Conservation (phyloP, 2,113 vertebrate species). For the Camelus bactrianus region DNA sequence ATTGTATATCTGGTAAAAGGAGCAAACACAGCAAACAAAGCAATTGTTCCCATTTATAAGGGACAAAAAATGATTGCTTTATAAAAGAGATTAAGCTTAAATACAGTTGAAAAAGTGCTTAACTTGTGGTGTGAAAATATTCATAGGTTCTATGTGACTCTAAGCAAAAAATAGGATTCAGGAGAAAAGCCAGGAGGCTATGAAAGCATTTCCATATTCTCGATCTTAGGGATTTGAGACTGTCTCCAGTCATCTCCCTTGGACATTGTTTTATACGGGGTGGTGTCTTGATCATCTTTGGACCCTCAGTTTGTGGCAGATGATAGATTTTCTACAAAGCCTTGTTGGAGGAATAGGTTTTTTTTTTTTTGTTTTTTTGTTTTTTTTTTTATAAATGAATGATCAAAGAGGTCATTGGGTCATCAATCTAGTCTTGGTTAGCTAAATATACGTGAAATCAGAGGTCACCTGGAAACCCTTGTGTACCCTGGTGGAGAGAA, state of each 20-base stretch:
- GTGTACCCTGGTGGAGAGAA: not conserved
- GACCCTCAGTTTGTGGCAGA: not conserved
- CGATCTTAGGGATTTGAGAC: conserved; percentile 5
- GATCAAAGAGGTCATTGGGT: not conserved
- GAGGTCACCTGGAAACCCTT: not conserved
- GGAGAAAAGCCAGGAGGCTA: not conserved
- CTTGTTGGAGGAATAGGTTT: conserved; percentile 3
- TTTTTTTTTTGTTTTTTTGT: not conserved
- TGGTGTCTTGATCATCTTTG: conserved; percentile 3
- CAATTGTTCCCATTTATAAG: not conserved
- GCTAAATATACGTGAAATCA: not conserved
- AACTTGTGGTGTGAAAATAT: conserved; percentile 35
- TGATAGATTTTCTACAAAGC: not conserved
- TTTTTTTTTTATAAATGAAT: too few relatives aligned
- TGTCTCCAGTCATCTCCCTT: conserved; percentile 12
- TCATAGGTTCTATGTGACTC: conserved; percentile 24
- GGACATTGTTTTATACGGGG: not conserved
- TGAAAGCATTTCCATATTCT: not conserved
- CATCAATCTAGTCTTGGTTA: not conserved
- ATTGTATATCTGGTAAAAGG: not conserved
- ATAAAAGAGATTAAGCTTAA: not conserved
- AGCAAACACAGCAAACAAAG: not conserved
- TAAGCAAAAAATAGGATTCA: not conserved
- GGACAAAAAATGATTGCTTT: not conserved
- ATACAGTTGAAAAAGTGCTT: conserved; percentile 1